Evolutionary conservation across 2,797 vertebrate genomes (phyloP), one percentile per base, ranked within the genome.

Genomic region (Betta splendens): DNA sequence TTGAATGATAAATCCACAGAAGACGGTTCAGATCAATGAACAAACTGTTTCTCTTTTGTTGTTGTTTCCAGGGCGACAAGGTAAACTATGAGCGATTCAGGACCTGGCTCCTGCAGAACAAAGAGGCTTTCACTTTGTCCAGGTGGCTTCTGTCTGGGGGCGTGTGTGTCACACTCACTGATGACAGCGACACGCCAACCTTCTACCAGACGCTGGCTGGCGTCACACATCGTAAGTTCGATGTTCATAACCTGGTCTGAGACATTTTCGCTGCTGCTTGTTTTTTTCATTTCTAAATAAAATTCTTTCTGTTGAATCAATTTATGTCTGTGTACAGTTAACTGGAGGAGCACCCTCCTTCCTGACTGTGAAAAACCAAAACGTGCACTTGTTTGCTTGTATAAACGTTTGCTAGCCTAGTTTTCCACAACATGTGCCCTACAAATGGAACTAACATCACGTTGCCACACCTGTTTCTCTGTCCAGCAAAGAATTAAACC

Each of bases 181-280:
- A 99, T 48, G 97, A 99, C 77, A 99, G 96, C 6, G 98, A 99
- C 89, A 99, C 96, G 9, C 98, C 98, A 51, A 99, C 98, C 66
- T 99, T 99, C 93, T 99, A 99, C 86, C 98, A 99, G 80, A 99
- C 98, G 39, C 90, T 99, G 72, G 96, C 98, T 54, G 98, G 98
- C 55, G 98, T 99, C 90, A 99, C 98, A 15, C 98, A 99, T 88
- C 87, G 98, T 99, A 89, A 97, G 97, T 96, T 10, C n/a, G 33
- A 4, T 16, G 29, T 39, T 25, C 31, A 22, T 23, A 5, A 32
- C 32, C 15, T 33, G 5, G 11, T 15, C 32, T 5, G 5, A 2
- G n/a, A n/a, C 3, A 7, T n/a, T 6, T 33, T 7, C n/a, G 7
- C 0, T 12, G 16, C 35, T 3, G 9, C 37, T 37, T 18, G 8